Base-by-base conservation (phyloP, 2,888 invertebrate species). In the Caenorhabditis zanzibari region DNA sequence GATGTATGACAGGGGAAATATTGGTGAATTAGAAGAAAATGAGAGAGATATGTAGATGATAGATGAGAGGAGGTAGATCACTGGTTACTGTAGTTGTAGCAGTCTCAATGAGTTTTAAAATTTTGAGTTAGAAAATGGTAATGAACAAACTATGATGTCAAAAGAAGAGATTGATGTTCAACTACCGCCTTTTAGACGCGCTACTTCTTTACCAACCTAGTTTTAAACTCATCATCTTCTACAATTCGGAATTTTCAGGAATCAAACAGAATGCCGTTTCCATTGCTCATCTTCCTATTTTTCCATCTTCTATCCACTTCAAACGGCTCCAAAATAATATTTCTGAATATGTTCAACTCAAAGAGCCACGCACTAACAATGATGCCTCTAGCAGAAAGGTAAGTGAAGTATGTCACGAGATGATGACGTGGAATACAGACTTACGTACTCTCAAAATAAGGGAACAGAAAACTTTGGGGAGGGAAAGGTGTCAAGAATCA, bases 301-400 rank as follows among this genome's bases (percentile, higher is more conserved):
- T 41, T 73, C 10, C 61, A 54, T 38, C 56, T 69, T 32, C 73
- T 63, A 12, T 44, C 58, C 47, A 54, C 59, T 47, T 56, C 69
- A 54, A 32, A 63, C 66, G 24, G 59, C 68, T 68, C 81, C 19
- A 79, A 76, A 47, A 85, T 87, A 56, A 68, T 88, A 41, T 86
- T 88, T 75, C 59, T 85, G 38, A 88, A 88, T 69, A 85, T 85
- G 69, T 88, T 86, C 82, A 82, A 84, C 52, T 85, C 85, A 22
- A 88, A 88, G 74, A 88, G 88, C 75, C 88, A 88, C 66, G 85
- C 81, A 58, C 54, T 82, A 32, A 86, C 88, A 52, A 88, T 88
- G 88, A 74, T 81, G 66, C 82, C 82, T 9, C 54, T 86, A 44
- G 85, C 85, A 24, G 86, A 88, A 41, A 80, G 69, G 85, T 85